Evolutionary conservation across 1,140 invertebrate genomes (phyloP), one percentile per base, ranked within the genome.

Genomic region (Stenopsyche tienmushanensis): DNA sequence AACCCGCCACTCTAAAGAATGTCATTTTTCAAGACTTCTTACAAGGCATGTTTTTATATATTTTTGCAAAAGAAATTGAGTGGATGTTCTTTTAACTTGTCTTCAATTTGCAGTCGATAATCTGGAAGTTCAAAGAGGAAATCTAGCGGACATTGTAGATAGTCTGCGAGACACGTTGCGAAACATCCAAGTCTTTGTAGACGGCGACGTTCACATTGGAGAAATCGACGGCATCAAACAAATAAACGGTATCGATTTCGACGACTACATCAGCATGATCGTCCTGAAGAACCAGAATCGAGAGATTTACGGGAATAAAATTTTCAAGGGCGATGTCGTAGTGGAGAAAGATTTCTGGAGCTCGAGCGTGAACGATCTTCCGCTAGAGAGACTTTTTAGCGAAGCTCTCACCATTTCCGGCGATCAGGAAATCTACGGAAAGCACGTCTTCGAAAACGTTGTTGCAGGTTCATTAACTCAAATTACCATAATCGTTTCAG

Each of bases 391-490:
- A 29, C 54, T 76, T 13, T 54, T 72, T 3, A 21, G 69, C 13
- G 72, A 75, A 5, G 72, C 73, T 1, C 54, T 76, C 8, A 76
- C 72, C 1, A 73, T 69, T 34, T 42, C 62, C 24, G 62, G 7
- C 0, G 23, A 75, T 53, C 74, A 76, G 63, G 10, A 57, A 18
- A 70, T 77, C 23, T 9, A 9, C 5, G 71, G 69, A 58, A 55
- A 39, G 21, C 67, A 69, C 17, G 45, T 21, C 3, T 21, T 69
- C 24, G 21, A 65, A 17, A 54, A 62, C 26, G 26, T 65, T 21
- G 39, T 24, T 25, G 39, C 65, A 66, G 55, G 64, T 66, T 47
- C 9, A 59, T 9, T 53, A 24, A 53, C n/a, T n/a, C n/a, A n/a
- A n/a, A n/a, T n/a, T n/a, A n/a, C n/a, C n/a, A n/a, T n/a, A n/a